Conservation (phyloP, 2,797 vertebrate species). For the Characodon lateralis region DNA sequence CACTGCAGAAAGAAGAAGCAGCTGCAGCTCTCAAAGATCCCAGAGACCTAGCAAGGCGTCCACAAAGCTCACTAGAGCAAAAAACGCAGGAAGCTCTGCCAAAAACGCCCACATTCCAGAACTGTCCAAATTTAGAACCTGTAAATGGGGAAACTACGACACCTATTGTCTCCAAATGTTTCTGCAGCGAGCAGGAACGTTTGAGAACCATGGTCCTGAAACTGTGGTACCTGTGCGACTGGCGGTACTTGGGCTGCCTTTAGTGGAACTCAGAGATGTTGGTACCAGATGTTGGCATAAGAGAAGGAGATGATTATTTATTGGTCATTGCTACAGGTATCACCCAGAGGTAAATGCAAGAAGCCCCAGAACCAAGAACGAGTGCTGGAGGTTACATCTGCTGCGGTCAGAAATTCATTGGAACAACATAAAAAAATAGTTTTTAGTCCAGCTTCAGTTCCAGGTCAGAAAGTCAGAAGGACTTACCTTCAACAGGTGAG, state of each 20-base stretch:
- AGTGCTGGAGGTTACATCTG: too few relatives aligned
- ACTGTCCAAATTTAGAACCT: background rate
- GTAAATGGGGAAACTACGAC: background rate
- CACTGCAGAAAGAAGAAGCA: background rate
- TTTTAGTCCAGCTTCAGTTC: too few relatives aligned
- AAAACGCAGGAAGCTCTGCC: background rate
- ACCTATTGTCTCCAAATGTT: background rate
- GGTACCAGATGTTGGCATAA: too few relatives aligned
- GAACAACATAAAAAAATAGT: too few relatives aligned
- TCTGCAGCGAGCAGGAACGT: background rate
- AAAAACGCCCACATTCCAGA: background rate
- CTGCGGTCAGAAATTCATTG: too few relatives aligned
- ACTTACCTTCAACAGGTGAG: too few relatives aligned
- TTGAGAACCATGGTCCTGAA: background rate
- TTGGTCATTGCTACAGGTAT: too few relatives aligned
- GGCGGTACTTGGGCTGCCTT: background rate
- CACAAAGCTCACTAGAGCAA: background rate
- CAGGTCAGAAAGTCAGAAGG: too few relatives aligned
- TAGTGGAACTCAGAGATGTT: too few relatives aligned
- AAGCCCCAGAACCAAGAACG: too few relatives aligned
- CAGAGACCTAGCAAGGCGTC: background rate
- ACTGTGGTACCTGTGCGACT: background rate
- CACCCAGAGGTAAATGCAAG: too few relatives aligned
- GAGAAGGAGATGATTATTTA: too few relatives aligned
- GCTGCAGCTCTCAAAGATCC: background rate